These are phyloP conservation scores for Neogale vison DNA, from an alignment of 2,113 vertebrate species.

Conservation along the genomic window DNA sequence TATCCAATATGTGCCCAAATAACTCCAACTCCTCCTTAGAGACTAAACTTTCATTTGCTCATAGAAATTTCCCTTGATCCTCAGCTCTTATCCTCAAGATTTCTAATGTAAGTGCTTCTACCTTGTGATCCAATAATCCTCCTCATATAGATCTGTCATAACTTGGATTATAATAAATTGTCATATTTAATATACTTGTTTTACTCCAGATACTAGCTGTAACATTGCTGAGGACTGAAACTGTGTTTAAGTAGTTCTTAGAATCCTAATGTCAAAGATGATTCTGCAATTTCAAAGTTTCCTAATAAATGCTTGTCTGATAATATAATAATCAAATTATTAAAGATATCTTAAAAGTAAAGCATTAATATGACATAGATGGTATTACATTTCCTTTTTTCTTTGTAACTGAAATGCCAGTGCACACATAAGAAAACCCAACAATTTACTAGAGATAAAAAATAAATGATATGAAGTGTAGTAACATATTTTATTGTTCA, in stretches of 20 bases:
- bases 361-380: background rate
- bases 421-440: background rate
- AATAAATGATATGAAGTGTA: background rate
- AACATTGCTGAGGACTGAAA: background rate
- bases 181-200: background rate
- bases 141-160: background rate
- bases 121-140: background rate
- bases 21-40: background rate
- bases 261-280: background rate
- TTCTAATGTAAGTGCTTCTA: background rate
- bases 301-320: background rate
- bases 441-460: constrained; percentile 2
- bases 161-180: background rate
- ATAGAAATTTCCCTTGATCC: background rate
- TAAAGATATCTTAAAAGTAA: background rate
- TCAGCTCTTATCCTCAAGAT: background rate
- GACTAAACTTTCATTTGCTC: background rate
- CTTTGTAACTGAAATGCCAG: background rate
- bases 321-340: background rate
- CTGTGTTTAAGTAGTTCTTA: background rate
- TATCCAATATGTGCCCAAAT: background rate
- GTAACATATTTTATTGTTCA: background rate
- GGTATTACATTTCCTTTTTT: background rate
- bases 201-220: background rate
- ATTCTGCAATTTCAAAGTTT: background rate